Base-by-base conservation (phyloP, 2,113 vertebrate species). In the Lucifuga dentata region DNA sequence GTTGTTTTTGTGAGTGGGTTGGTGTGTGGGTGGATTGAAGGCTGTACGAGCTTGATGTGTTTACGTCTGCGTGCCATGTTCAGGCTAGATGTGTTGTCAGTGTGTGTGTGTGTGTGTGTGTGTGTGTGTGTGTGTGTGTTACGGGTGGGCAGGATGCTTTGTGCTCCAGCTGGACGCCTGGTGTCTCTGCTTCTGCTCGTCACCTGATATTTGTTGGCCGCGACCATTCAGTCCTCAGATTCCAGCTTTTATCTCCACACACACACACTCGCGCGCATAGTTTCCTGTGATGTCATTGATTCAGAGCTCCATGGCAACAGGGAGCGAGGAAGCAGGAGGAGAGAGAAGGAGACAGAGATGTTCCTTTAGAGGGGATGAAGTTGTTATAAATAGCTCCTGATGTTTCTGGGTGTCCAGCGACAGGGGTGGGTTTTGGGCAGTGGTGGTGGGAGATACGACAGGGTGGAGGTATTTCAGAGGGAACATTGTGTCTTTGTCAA, bases 231-330 rank as follows among this genome's bases (percentile, higher is more conserved):
- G 51, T 61, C 48, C n/a, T 55, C 72, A 57, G 52, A 73, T 81
- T 76, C 62, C 76, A 50, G 62, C 71, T 81, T 84, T 86, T 70
- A 83, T 86, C 77, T 76, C 41, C 45, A 38, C 32, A 32, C 49
- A 61, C 39, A 41, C 72, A 43, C 59, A 67, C n/a, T 2, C 7
- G n/a, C 53, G 24, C 61, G 39, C 51, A 43, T 44, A 48, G 26
- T 20, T 53, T 39, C 40, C 73, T 5, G 70, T 90, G 90, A 93
- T 90, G 91, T 92, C 90, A 92, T 78, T 78, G 81, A 78, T 80
- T 86, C 73, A 7, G 20, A 68, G 81, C 85, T 73, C 92, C 90
- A 93, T 93, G 86, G 91, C 90, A 93, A 93, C 92, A 85, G 83
- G 17, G 75, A 83, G 70, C 32, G 0, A 70, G 45, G 65, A 74